Evolutionary conservation across 2,888 invertebrate genomes (phyloP), one percentile per base, ranked within the genome.

Genomic region (Polymixis lichenea): DNA sequence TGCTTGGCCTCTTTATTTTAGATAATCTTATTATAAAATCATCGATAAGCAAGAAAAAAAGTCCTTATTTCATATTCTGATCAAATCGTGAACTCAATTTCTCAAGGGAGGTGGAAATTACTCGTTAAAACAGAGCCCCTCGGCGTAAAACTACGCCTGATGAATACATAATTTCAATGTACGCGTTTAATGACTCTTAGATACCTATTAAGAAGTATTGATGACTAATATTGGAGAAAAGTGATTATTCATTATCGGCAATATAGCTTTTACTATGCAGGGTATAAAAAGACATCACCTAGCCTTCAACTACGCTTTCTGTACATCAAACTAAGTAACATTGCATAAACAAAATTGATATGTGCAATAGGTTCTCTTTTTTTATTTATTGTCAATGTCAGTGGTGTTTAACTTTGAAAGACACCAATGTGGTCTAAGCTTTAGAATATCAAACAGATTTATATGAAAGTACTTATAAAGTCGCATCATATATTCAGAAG

Each of bases 101-200:
- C 86, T 89, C 81, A 69, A 75, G 89, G 87, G 86, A 88, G 87
- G 86, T 89, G 86, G 86, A 88, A 92, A 92, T 91, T 90, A 90
- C 82, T 87, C 90, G 87, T 88, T 91, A 88, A 89, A 90, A 87
- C 84, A 87, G 82, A 88, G 86, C 86, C 84, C 86, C 80, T 77
- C 78, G 67, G 78, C 90, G 81, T 83, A 83, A 83, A 86, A 87
- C 87, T 89, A 90, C 92, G 89, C 87, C 87, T 77, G 78, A 69
- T 87, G 94, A 95, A 94, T 94, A 91, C 87, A 86, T 91, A 92
- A 94, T 93, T 90, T 90, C 82, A 90, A 90, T 89, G 71, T 82
- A 61, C 70, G 58, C 87, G 61, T 76, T 86, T 88, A 85, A 88
- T 88, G 86, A 72, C 81, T 72, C 68, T 80, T 78, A 78, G 67